phyloP scores from a whole-genome alignment of 2,113 vertebrate species.

The Trogon melanurus region DNA sequence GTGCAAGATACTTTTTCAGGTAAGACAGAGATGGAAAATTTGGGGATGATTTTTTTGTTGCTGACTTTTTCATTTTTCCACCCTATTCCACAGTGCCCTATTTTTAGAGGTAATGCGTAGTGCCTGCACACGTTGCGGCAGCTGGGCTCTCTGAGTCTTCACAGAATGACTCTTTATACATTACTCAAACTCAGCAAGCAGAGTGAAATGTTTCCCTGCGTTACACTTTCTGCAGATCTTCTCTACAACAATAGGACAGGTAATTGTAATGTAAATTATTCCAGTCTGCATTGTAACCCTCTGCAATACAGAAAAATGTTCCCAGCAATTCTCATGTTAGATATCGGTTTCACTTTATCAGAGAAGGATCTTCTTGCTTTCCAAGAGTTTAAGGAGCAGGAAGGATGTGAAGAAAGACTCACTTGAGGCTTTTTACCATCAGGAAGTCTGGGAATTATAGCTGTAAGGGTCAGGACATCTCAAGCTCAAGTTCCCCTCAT shows the following conservation, averaged over 20 bases:
- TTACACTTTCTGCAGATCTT: neutral
- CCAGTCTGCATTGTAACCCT: neutral
- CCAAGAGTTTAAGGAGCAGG: neutral
- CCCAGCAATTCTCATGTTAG: neutral
- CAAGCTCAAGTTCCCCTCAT: neutral
- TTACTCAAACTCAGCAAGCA: neutral
- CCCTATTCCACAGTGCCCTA: neutral
- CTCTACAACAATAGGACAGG: neutral
- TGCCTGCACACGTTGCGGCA: neutral
- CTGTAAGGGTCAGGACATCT: neutral
- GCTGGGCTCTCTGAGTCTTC: neutral
- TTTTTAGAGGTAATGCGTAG: neutral
- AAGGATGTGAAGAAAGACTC: neutral
- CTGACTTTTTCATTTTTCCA: neutral
- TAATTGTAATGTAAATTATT: conserved; percentile 35
- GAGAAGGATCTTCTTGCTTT: neutral
- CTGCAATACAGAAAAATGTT: neutral
- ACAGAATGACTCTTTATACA: accelerated
- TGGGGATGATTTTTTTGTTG: neutral
- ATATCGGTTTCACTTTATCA: neutral
- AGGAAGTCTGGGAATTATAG: neutral
- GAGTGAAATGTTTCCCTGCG: neutral
- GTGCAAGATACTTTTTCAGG: neutral
- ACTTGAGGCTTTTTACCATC: neutral
- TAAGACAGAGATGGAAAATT: neutral